Base-by-base conservation (phyloP, 1,140 invertebrate genomes). In the Calephelis nemesis region DNA sequence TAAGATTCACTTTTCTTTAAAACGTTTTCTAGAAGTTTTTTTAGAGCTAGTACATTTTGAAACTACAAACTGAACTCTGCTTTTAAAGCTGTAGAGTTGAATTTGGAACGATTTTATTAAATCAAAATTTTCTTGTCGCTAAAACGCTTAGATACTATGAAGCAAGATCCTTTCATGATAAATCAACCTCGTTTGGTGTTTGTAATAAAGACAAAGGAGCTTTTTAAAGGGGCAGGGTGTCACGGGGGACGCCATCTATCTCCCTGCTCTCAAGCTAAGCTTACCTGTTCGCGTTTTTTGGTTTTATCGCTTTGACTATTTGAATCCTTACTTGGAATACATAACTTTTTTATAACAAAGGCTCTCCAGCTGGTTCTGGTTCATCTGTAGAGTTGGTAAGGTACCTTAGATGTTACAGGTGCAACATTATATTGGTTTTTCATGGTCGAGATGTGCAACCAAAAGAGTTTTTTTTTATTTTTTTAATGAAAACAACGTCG, bases 171-270 rank as follows among this genome's bases (percentile, higher is more conserved):
- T 58, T 58, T 58, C 54, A 58, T 30, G 10, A 58, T 58, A 58
- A 58, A 58, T 58, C 54, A 58, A 58, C 54, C 54, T 58, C 54
- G 54, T 58, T 58, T 58, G 54, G 54, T 58, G 54, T 7, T 45
- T 45, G 54, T 39, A 58, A 58, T 58, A 39, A 58, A 58, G 54
- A 58, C 54, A 58, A 58, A 58, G 30, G 30, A 19, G 54, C 54
- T 58, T 58, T 58, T 58, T 30, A 39, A 19, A 11, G 15, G 15
- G 54, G 54, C 54, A 58, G 54, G 52, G 52, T 39, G 54, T 58
- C 54, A 58, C 11, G 54, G 54, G 19, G 30, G 11, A 11, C 1
- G 4, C 4, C 54, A 40, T 58, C 30, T 5, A 30, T 58, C 30
- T 58, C 30, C 11, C 54, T 12, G 54, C 30, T 11, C 5, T 39